These are phyloP conservation scores for Pluvianellus socialis DNA, from an alignment of 2,113 vertebrate genomes.

Conservation along the genomic window DNA sequence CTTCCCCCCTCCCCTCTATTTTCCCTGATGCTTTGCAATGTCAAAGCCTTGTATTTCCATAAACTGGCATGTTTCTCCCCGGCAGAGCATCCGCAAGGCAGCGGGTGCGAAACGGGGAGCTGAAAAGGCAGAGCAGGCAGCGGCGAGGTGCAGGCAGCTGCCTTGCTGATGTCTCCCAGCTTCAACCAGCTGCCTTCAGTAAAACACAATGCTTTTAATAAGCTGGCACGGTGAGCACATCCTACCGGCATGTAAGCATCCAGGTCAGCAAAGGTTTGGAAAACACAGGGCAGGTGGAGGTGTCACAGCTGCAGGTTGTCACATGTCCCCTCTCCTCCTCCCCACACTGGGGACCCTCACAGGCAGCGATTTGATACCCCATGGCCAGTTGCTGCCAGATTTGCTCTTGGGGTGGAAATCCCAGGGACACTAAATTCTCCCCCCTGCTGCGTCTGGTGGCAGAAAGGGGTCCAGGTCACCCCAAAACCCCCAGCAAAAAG, in stretches of 20 bases:
- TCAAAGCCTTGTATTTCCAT: slow-evolving; percentile 50
- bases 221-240: accelerated
- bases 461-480: accelerated
- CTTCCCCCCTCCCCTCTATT: accelerated
- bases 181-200: not conserved
- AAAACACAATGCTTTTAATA: not conserved
- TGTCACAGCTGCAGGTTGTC: not conserved
- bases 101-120: not conserved
- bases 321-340: not conserved
- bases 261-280: accelerated
- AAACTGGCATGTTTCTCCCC: not conserved
- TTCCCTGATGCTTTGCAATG: slow-evolving; percentile 31
- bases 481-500: accelerated
- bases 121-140: not conserved
- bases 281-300: not conserved
- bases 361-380: not conserved
- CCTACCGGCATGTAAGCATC: not conserved
- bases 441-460: not conserved
- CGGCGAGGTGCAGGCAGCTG: not conserved
- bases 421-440: not conserved
- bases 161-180: not conserved
- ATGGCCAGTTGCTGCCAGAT: accelerated
- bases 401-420: not conserved
- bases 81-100: not conserved
- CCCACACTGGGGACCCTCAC: not conserved